Evolutionary conservation across 2,797 vertebrate genomes (phyloP).

Genomic region (Anguilla anguilla): DNA sequence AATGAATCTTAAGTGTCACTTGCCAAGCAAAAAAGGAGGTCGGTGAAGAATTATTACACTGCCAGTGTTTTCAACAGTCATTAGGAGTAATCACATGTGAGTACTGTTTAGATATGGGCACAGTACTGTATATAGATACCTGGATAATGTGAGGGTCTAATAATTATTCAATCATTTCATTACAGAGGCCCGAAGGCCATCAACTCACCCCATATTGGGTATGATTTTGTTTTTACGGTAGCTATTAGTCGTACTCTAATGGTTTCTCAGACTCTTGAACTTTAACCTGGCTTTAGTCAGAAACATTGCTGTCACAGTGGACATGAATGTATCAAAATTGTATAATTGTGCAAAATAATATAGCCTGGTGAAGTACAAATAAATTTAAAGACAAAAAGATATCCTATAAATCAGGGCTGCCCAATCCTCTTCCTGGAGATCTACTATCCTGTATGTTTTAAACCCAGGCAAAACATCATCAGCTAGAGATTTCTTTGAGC

Average conservation of each 20-base stretch:
- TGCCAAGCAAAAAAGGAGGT: not conserved
- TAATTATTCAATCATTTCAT: conserved; percentile 20
- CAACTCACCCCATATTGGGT: conserved; percentile 47
- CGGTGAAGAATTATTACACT: not conserved
- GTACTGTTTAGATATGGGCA: not conserved
- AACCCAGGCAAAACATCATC: too few relatives aligned
- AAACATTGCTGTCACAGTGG: not conserved
- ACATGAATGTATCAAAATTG: too few relatives aligned
- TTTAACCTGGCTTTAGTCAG: not conserved
- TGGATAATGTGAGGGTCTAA: not conserved
- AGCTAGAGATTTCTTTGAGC: too few relatives aligned
- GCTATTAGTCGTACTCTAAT: not conserved
- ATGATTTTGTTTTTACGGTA: conserved; percentile 10
- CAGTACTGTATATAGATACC: not conserved
- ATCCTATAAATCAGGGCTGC: not conserved
- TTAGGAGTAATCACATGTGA: not conserved
- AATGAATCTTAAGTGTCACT: not conserved
- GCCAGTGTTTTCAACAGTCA: not conserved
- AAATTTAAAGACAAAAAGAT: not conserved
- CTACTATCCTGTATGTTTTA: too few relatives aligned
- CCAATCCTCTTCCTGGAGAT: too few relatives aligned
- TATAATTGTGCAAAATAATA: not conserved
- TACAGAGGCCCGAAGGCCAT: conserved; percentile 42
- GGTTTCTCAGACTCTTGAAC: not conserved
- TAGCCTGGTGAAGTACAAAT: not conserved